Conservation (phyloP, 2,797 vertebrate genomes). For the Paramormyrops hopkinsi region DNA sequence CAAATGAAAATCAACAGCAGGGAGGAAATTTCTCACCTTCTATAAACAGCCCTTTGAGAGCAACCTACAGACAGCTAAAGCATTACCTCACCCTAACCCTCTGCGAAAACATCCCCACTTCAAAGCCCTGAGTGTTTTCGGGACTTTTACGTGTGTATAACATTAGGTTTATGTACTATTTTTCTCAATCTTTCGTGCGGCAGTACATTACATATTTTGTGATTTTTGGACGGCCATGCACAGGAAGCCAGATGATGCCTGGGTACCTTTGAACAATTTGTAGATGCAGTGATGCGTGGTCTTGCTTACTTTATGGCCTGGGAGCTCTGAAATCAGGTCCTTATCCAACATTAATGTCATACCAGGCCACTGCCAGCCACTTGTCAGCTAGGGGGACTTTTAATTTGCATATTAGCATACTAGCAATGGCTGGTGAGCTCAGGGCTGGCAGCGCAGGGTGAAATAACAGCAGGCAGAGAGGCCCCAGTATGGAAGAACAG, state of each 20-base stretch:
- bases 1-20: conserved; percentile 34
- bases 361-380: conserved; percentile 21
- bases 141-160: conserved; percentile 33
- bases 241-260: conserved; percentile 45
- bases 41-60: conserved; percentile 38
- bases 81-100: conserved; percentile 50
- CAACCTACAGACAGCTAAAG: conserved; percentile 44
- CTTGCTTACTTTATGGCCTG: conserved; percentile 43
- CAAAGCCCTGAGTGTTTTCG: conserved; percentile 42
- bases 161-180: conserved; percentile 34
- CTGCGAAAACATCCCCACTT: conserved; percentile 51
- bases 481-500: neutral
- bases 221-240: conserved; percentile 39
- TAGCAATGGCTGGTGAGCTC: neutral
- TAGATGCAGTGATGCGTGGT: conserved; percentile 41
- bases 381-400: conserved; percentile 30
- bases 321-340: conserved; percentile 39
- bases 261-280: conserved; percentile 48
- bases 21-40: conserved; percentile 45
- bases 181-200: conserved; percentile 42
- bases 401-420: conserved; percentile 23
- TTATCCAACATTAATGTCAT: conserved; percentile 36
- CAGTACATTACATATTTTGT: conserved; percentile 43
- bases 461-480: neutral
- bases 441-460: neutral